Conservation (phyloP, 2,888 invertebrate genomes). For the Pegoplata infirma region DNA sequence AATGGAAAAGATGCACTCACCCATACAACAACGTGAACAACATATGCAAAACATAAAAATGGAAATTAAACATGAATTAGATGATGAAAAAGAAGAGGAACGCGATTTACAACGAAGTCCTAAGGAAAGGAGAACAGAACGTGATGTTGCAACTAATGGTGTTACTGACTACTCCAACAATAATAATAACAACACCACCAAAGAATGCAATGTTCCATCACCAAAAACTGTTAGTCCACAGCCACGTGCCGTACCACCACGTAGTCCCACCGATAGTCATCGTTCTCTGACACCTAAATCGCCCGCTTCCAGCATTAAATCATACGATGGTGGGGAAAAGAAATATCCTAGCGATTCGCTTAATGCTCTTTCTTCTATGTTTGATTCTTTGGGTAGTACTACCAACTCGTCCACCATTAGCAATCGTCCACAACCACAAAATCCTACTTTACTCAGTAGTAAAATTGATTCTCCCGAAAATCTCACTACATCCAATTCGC, state of each 20-base stretch:
- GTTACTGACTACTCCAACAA: slow-evolving; percentile 70
- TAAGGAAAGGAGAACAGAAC: slow-evolving; percentile 56
- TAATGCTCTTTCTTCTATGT: slow-evolving; percentile 93
- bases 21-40: slow-evolving; percentile 40
- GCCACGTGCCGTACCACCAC: slow-evolving; percentile 73
- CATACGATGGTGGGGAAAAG: slow-evolving; percentile 78
- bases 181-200: slow-evolving; percentile 70
- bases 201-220: slow-evolving; percentile 68
- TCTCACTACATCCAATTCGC: slow-evolving; percentile 85
- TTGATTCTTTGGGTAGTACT: slow-evolving; percentile 84
- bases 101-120: slow-evolving; percentile 69
- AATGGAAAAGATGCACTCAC: slow-evolving; percentile 66
- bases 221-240: slow-evolving; percentile 72
- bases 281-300: slow-evolving; percentile 89
- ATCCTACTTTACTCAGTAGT: slow-evolving; percentile 50
- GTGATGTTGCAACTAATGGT: slow-evolving; percentile 64
- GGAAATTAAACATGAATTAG: slow-evolving; percentile 73
- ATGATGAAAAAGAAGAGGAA: slow-evolving; percentile 72
- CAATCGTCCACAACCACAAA: slow-evolving; percentile 77
- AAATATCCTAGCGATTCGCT: slow-evolving; percentile 82
- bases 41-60: slow-evolving; percentile 67
- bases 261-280: slow-evolving; percentile 87
- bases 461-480: slow-evolving; percentile 71
- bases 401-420: slow-evolving; percentile 63
- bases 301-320: slow-evolving; percentile 79